A percentile compares a stretch with the other conserved stretches of the same genome.
Conservation (phyloP, 2,113 vertebrate species). For the Heptranchias perlo region DNA sequence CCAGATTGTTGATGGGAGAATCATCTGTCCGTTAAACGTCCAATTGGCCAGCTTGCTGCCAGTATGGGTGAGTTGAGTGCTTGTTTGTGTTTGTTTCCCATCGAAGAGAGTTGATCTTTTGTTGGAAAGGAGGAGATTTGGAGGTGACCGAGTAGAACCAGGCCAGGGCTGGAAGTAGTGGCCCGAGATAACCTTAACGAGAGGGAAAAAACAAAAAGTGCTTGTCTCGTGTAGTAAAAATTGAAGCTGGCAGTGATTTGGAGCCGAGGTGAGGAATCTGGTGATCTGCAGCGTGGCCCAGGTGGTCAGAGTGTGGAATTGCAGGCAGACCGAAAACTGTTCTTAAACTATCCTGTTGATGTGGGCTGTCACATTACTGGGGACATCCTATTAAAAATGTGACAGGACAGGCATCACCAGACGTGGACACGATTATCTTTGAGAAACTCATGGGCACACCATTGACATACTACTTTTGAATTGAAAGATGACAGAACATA, state of each 20-base stretch:
- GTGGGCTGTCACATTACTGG: not conserved
- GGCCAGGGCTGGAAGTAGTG: not conserved
- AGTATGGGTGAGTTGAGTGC: constrained; percentile 18
- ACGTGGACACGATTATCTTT: not conserved
- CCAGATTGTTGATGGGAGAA: constrained; percentile 5
- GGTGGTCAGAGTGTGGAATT: not conserved
- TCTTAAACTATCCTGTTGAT: not conserved
- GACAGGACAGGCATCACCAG: not conserved
- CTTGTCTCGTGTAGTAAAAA: too few relatives aligned
- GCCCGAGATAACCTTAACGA: not conserved
- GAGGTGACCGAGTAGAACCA: too few relatives aligned
- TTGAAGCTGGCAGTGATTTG: not conserved
- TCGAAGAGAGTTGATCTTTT: not conserved
- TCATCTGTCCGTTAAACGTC: not conserved
- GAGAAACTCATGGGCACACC: not conserved
- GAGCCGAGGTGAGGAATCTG: not conserved
- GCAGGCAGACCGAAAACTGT: not conserved
- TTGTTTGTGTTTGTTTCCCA: not conserved
- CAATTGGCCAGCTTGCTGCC: constrained; percentile 17
- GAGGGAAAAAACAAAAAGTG: not conserved
- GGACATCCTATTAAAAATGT: not conserved
- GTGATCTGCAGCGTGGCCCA: not conserved
- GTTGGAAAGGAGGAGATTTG: not conserved
- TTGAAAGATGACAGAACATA: not conserved
- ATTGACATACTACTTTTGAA: not conserved